phyloP scores from a whole-genome alignment of 2,113 vertebrate genomes.

The Accipiter virgatus region DNA sequence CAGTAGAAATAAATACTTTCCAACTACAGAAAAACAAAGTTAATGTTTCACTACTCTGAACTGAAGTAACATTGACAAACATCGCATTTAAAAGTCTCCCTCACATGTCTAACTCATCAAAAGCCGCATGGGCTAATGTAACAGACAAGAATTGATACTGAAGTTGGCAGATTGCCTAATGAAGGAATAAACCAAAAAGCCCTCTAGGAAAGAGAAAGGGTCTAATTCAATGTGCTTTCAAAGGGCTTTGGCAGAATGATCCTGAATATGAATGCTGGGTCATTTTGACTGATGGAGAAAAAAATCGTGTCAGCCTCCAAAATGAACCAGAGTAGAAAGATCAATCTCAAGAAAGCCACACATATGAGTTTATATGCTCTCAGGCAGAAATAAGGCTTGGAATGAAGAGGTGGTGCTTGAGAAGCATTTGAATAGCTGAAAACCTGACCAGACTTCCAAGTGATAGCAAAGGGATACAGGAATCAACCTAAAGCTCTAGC shows the following conservation, averaged over 20 bases:
- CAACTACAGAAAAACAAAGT: slow-evolving; percentile 20
- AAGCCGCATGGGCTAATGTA: not conserved
- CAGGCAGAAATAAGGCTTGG: not conserved
- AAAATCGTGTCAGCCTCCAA: slow-evolving; percentile 15
- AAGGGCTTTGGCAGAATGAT: slow-evolving; percentile 28
- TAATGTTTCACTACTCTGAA: not conserved
- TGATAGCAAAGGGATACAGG: not conserved
- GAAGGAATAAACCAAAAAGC: slow-evolving; percentile 35
- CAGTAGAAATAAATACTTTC: slow-evolving; percentile 28
- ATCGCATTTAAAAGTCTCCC: slow-evolving; percentile 10
- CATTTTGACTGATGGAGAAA: slow-evolving; percentile 36
- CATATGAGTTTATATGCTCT: not conserved
- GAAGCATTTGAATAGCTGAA: slow-evolving; percentile 1
- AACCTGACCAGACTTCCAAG: not conserved
- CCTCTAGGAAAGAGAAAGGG: slow-evolving; percentile 48
- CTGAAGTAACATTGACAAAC: slow-evolving; percentile 33
- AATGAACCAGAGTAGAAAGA: slow-evolving; percentile 30
- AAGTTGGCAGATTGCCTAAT: slow-evolving; percentile 52
- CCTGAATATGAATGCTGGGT: not conserved
- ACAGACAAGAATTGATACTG: slow-evolving; percentile 37
- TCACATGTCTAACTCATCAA: slow-evolving; percentile 3
- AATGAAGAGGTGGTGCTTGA: not conserved
- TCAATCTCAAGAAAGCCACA: slow-evolving; percentile 29
- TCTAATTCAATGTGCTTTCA: slow-evolving; percentile 23
- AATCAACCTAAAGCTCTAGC: not conserved